Conservation (phyloP, 1,140 invertebrate species). For the Drosophila sechellia region DNA sequence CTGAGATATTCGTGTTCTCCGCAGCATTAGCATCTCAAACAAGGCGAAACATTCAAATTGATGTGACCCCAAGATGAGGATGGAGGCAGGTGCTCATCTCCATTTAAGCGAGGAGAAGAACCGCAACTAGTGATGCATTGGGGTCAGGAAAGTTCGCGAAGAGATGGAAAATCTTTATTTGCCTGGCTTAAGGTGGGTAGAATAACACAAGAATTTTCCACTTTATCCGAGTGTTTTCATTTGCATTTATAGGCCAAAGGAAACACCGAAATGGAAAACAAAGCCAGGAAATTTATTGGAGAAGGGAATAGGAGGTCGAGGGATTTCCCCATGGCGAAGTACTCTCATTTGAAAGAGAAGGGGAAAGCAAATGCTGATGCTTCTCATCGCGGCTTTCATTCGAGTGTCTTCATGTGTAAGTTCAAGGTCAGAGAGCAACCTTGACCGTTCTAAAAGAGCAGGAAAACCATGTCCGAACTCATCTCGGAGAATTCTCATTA, state of each 20-base stretch:
- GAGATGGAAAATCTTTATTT: slow-evolving; percentile 18
- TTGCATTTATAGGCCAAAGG: slow-evolving; percentile 49
- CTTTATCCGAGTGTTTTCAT: slow-evolving; percentile 25
- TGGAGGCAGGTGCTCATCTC: slow-evolving; percentile 14
- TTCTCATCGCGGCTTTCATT: slow-evolving; percentile 7
- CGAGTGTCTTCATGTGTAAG: slow-evolving; percentile 27
- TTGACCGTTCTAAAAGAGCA: slow-evolving; percentile 26
- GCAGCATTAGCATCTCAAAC: slow-evolving; percentile 67
- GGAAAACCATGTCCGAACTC: slow-evolving; percentile 17
- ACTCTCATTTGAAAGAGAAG: slow-evolving; percentile 1
- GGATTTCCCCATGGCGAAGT: background rate
- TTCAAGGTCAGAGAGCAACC: slow-evolving; percentile 38
- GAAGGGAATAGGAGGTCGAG: background rate
- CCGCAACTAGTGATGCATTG: slow-evolving; percentile 57
- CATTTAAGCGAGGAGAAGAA: slow-evolving; percentile 9
- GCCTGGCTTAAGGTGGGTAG: slow-evolving; percentile 10
- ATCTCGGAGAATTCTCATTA: slow-evolving; percentile 37
- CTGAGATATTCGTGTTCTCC: slow-evolving; percentile 55
- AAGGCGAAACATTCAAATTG: slow-evolving; percentile 62
- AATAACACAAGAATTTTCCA: slow-evolving; percentile 19
- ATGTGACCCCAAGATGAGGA: slow-evolving; percentile 44
- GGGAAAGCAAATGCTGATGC: background rate
- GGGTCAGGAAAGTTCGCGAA: slow-evolving; percentile 38
- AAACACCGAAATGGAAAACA: slow-evolving; percentile 14
- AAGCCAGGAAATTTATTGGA: slow-evolving; percentile 16